These are phyloP conservation scores for Cephalopterus ornatus DNA, from an alignment of 2,113 vertebrate genomes.

Conservation along the genomic window DNA sequence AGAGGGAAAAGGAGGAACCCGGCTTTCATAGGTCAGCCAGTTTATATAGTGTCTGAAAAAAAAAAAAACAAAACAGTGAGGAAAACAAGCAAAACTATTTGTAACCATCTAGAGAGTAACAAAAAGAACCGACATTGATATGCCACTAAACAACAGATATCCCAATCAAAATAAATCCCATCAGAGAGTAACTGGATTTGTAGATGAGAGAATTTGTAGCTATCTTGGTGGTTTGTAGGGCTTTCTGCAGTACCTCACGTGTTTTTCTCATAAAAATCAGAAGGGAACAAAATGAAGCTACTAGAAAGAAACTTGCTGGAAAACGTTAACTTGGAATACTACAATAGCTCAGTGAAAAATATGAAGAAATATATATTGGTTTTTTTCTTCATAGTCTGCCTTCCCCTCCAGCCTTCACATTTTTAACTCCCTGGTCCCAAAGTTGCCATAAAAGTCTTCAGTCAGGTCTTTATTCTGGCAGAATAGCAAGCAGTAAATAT, in stretches of 20 bases:
- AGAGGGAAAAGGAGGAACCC: neutral
- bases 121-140: neutral
- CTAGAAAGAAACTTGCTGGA: neutral
- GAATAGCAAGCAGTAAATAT: neutral
- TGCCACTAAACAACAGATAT: neutral
- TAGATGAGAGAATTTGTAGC: neutral
- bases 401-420: neutral
- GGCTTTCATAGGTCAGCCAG: neutral
- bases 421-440: neutral
- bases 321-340: neutral
- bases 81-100: neutral
- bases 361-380: neutral
- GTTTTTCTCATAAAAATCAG: neutral
- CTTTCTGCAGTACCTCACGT: neutral
- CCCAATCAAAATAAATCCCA: neutral
- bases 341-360: neutral
- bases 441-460: neutral
- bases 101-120: neutral
- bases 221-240: neutral
- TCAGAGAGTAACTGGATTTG: neutral
- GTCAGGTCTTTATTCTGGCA: neutral
- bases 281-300: neutral
- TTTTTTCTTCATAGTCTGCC: neutral
- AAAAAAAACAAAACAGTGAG: accelerated
- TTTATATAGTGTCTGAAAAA: neutral